Conservation (phyloP, 2,888 invertebrate genomes). For the Melikaiella ostensackeni region DNA sequence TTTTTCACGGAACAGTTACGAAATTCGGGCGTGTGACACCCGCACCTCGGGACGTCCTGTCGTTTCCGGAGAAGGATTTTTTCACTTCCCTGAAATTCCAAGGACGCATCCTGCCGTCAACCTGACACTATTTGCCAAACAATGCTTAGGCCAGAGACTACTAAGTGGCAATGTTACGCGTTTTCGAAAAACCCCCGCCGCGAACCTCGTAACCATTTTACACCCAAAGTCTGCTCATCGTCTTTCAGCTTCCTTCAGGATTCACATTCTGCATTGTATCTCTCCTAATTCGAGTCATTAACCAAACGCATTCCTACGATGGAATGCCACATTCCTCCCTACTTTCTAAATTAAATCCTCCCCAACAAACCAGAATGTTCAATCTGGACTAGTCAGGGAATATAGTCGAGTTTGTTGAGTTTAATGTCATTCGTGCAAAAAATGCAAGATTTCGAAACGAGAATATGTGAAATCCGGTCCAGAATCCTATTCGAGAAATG, state of each 20-base stretch:
- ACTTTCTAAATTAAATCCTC: neutral
- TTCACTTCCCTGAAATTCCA: conserved; percentile 55
- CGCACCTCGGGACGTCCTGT: conserved; percentile 50
- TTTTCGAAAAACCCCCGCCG: conserved; percentile 67
- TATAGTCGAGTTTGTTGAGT: neutral
- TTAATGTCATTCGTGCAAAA: neutral
- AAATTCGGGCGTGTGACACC: conserved; percentile 54
- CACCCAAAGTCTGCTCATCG: conserved; percentile 50
- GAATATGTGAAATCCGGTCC: neutral
- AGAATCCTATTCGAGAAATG: too few species aligned
- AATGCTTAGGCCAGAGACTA: conserved; percentile 62
- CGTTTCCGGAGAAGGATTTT: conserved; percentile 54
- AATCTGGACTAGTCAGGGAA: too few species aligned
- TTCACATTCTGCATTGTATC: conserved; percentile 29
- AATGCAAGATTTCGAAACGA: neutral
- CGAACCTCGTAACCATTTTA: conserved; percentile 55
- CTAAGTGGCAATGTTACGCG: conserved; percentile 70
- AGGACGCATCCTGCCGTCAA: conserved; percentile 61
- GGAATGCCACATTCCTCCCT: conserved; percentile 11
- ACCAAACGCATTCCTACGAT: conserved; percentile 30
- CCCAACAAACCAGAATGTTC: neutral
- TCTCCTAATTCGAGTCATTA: conserved; percentile 36
- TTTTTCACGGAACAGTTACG: conserved; percentile 49
- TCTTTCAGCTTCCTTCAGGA: conserved; percentile 38
- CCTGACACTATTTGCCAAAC: conserved; percentile 70